These are phyloP conservation scores for Propithecus coquereli DNA, from an alignment of 2,113 vertebrate genomes.

Conservation along the genomic window DNA sequence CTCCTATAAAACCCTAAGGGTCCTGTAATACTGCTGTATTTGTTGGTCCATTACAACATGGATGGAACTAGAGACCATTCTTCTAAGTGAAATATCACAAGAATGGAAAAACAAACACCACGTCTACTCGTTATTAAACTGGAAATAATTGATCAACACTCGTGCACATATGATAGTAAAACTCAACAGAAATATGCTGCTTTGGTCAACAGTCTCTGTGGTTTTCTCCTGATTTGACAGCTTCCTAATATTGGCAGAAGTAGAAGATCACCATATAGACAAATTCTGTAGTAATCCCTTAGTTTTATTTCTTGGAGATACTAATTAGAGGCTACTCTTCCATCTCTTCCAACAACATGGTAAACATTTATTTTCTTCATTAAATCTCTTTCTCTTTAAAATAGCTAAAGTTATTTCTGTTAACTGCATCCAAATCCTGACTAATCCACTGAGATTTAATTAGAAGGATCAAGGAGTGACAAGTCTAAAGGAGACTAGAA, in stretches of 20 bases:
- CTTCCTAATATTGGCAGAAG: not conserved
- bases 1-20: not conserved
- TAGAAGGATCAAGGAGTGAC: not conserved
- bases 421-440: not conserved
- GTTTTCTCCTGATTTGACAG: not conserved
- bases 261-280: not conserved
- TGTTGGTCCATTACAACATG: not conserved
- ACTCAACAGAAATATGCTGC: no score
- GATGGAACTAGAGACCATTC: no score
- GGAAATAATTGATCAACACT: no score
- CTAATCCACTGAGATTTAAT: not conserved
- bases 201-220: not conserved
- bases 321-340: not conserved
- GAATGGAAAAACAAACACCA: no score
- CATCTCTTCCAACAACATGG: not conserved
- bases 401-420: not conserved
- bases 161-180: no score
- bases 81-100: no score
- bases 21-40: not conserved
- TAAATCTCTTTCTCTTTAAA: not conserved
- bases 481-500: not conserved
- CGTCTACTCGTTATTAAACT: no score
- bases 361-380: not conserved
- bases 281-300: not conserved
- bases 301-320: not conserved